These are phyloP conservation scores for Rhagoletis pomonella DNA, from an alignment of 1,140 invertebrate species.

Conservation along the genomic window DNA sequence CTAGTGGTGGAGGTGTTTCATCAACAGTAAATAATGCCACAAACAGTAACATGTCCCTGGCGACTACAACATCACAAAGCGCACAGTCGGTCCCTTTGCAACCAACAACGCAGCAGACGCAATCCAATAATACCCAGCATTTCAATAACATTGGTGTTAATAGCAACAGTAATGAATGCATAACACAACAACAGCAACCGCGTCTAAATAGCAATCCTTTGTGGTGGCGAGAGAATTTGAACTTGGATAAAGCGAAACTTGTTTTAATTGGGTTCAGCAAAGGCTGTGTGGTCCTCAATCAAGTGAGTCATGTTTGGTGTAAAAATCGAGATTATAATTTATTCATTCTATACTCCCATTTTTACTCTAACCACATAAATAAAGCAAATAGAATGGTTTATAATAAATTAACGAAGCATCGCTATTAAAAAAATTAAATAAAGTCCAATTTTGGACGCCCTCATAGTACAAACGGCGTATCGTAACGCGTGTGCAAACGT, in stretches of 20 bases:
- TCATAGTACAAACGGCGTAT: too few species aligned
- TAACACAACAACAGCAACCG: constrained; percentile 56
- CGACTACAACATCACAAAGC: constrained; percentile 55
- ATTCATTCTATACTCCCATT: too few species aligned
- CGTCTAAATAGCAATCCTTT: constrained; percentile 68
- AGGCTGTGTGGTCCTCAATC: constrained; percentile 93
- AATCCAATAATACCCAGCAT: constrained; percentile 65
- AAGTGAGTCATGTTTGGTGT: constrained; percentile 75
- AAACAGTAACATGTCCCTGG: constrained; percentile 1
- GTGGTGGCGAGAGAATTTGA: constrained; percentile 75
- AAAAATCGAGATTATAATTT: constrained; percentile 64
- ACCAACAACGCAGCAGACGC: constrained; percentile 61
- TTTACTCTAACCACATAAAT: too few species aligned
- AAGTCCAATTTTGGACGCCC: too few species aligned
- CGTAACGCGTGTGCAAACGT: too few species aligned
- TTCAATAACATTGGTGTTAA: constrained; percentile 61
- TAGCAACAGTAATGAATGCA: constrained; percentile 61
- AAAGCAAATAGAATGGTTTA: too few species aligned
- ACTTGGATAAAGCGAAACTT: constrained; percentile 76
- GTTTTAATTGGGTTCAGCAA: constrained; percentile 91
- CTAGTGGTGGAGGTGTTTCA: neutral
- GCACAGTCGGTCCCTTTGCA: constrained; percentile 55
- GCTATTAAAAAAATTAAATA: too few species aligned
- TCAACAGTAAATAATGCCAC: constrained; percentile 57
- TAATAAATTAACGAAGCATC: too few species aligned